Base-by-base conservation (phyloP, 92 coral and sea anemone species). In the Phenganax marumi region DNA sequence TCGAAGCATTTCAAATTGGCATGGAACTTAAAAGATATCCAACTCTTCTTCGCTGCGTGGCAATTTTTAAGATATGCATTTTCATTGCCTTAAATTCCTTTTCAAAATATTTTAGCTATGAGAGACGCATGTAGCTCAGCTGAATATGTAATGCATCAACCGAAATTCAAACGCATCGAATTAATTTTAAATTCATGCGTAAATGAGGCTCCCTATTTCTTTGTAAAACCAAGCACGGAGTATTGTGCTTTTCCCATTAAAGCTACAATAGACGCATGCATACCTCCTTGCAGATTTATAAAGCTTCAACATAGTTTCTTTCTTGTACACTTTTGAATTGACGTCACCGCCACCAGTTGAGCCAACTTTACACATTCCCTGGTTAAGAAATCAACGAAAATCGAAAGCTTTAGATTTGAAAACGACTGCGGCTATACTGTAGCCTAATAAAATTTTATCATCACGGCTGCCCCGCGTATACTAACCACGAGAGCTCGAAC, bases 401-500 rank as follows among this genome's bases (percentile, higher is more conserved):
- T 33, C 43, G 7, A 80, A 77, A 55, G 46, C 17, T 39, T 21
- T 52, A 52, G 60, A 16, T 58, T 58, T 58, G 23, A 58, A 58
- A 7, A 58, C 65, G n/a, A 68, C 8, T 26, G 51, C 33, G 11
- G 48, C 7, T 66, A 14, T 10, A 16, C 48, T 26, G n/a, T 7
- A 17, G 60, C 10, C 10, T 10, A 56, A 56, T 56, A 56, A 56
- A 56, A 19, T 2, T 56, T 56, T 14, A 2, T 14, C n/a, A 14
- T 56, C 63, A 56, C 21, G 3, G 1, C 63, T 14, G 17, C 63
- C 21, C 21, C 7, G 63, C 63, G 11, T 17, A 6, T 61, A 81
- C 98, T 90, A 65, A 95, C 98, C 86, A 95, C 98, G 25, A 95
- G 90, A 11, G 97, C 97, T 51, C 98, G 88, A 26, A 95, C 97